phyloP scores from a whole-genome alignment of 2,113 vertebrate species.

The Myotis davidii region DNA sequence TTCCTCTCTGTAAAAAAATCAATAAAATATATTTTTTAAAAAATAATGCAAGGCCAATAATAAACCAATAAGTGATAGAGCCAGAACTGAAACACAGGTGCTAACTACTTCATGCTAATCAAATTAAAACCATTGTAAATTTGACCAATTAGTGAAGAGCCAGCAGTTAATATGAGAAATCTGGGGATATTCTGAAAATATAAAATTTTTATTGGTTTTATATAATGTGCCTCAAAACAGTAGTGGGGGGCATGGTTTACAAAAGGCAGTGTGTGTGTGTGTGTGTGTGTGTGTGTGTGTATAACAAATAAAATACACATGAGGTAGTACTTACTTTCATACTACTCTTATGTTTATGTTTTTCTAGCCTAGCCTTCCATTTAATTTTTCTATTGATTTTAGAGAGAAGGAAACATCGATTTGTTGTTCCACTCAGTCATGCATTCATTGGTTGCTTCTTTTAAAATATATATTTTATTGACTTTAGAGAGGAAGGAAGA shows the following conservation, averaged over 20 bases:
- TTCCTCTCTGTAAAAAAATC: no score
- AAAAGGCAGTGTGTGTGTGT: background rate
- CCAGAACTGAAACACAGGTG: background rate
- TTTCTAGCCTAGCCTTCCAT: background rate
- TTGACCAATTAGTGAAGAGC: background rate
- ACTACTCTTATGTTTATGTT: background rate
- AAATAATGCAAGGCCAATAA: background rate
- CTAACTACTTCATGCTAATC: background rate
- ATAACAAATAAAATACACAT: background rate
- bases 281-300: no score
- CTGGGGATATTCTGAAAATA: slow-evolving; percentile 12
- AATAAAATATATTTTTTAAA: no score
- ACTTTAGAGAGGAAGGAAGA: no score
- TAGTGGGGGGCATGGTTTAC: background rate
- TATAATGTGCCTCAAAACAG: background rate
- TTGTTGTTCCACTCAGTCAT: no score
- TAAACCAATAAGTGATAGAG: background rate
- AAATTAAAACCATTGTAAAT: background rate
- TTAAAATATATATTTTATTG: no score
- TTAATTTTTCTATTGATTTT: no score
- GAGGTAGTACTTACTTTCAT: background rate
- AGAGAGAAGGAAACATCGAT: no score
- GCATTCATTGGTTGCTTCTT: no score
- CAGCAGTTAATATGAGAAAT: slow-evolving; percentile 38
- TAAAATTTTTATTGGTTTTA: slow-evolving; percentile 3